Conservation (phyloP, 2,888 invertebrate genomes). For the Calameuta pallipes region DNA sequence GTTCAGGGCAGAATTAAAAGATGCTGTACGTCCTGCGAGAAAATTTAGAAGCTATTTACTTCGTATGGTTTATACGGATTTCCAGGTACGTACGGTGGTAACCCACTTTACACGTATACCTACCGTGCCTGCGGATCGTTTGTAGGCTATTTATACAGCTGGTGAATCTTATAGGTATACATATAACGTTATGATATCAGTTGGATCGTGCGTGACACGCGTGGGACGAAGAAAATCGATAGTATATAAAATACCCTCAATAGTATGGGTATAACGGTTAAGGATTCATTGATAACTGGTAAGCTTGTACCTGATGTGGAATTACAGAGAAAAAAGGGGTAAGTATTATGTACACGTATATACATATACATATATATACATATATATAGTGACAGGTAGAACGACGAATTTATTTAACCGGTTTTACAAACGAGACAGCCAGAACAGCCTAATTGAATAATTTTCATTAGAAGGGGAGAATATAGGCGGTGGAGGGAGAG, state of each 20-base stretch:
- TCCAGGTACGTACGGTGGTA: background rate
- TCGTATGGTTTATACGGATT: slow-evolving; percentile 18
- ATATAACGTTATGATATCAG: background rate
- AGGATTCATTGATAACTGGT: background rate
- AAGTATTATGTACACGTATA: background rate
- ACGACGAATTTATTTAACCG: slow-evolving; percentile 22
- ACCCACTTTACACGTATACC: background rate
- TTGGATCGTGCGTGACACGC: background rate
- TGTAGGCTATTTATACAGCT: background rate
- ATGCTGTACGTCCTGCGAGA: slow-evolving; percentile 18
- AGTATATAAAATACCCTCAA: background rate
- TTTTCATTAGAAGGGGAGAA: slow-evolving; percentile 15
- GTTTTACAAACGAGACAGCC: slow-evolving; percentile 2
- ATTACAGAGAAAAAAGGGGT: background rate
- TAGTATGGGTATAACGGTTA: background rate
- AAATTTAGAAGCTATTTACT: slow-evolving; percentile 25
- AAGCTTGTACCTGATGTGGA: background rate
- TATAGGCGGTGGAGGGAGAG: background rate
- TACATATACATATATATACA: background rate
- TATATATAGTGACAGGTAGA: background rate
- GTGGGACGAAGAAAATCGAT: background rate
- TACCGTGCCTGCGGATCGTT: background rate
- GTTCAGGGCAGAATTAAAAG: slow-evolving; percentile 15
- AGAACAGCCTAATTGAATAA: slow-evolving; percentile 26
- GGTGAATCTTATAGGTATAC: background rate